Base-by-base conservation (phyloP, 2,888 invertebrate genomes). In the Hecatera dysodea region DNA sequence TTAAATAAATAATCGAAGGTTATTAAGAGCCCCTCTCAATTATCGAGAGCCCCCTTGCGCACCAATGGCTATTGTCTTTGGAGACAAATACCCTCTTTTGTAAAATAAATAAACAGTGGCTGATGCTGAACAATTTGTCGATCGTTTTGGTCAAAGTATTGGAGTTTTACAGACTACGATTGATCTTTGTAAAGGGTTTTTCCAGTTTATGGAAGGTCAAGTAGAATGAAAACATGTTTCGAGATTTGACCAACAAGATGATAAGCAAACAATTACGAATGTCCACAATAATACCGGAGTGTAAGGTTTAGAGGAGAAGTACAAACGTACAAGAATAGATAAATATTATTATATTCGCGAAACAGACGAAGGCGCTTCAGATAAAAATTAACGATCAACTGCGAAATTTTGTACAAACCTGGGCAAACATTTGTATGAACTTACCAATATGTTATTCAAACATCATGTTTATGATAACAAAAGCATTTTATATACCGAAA, bases 1-100 rank as follows among this genome's bases (percentile, higher is more conserved):
- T 93, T 93, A 93, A 93, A 93, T 92, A 94, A 94, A 94, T 93
- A 94, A 94, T 94, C 93, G 93, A 90, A 90, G 87, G 91, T 92
- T 92, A 93, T 93, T 93, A 92, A 81, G 88, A 84, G 87, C 89
- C 90, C 90, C 90, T 91, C 91, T 91, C 91, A 91, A 93, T 94
- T 93, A 93, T 93, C 91, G 90, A 86, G 85, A 85, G 86, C 82
- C 81, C 82, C 81, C 55, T 64, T 22, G 53, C 64, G 72, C 60
- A 72, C 63, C 72, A 75, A 77, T 78, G 69, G 68, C 81, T 66
- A 85, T 84, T 89, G 89, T 89, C 87, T 88, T 87, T 78, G 76
- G 82, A 82, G 87, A 88, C 87, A 89, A 90, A 88, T 87, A 84
- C 85, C 84, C 83, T 81, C 81, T 80, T 78, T 86, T 86, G 80